Percentiles rank a stretch among this genome's conserved stretches.
Conservation (phyloP, 1,140 invertebrate species). For the Thaumetopoea pityocampa region DNA sequence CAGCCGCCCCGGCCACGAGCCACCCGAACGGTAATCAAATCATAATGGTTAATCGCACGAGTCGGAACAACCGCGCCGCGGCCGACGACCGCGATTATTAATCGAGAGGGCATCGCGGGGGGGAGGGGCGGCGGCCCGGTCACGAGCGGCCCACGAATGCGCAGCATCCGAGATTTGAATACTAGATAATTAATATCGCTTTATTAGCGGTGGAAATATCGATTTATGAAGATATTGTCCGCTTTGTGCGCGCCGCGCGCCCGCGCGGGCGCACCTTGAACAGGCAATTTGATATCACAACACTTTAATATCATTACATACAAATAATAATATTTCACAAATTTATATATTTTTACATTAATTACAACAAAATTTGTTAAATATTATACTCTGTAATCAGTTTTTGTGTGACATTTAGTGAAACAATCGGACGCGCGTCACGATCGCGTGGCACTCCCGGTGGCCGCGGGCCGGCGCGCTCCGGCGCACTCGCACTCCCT, state of each 20-base stretch:
- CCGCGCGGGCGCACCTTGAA: slow-evolving; percentile 29
- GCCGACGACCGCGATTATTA: slow-evolving; percentile 39
- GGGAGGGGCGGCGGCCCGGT: slow-evolving; percentile 26
- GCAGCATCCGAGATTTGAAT: slow-evolving; percentile 66
- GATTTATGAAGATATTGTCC: slow-evolving; percentile 64
- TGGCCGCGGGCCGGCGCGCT: too few relatives aligned
- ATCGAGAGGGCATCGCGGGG: slow-evolving; percentile 22
- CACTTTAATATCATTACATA: slow-evolving; percentile 1
- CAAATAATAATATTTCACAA: too few relatives aligned
- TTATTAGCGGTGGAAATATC: slow-evolving; percentile 68
- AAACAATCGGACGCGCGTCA: too few relatives aligned
- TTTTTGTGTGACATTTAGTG: too few relatives aligned
- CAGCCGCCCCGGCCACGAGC: slow-evolving; percentile 18
- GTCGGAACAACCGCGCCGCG: slow-evolving; percentile 26
- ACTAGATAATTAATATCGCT: slow-evolving; percentile 74
- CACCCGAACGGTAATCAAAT: slow-evolving; percentile 33
- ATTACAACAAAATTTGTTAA: too few relatives aligned
- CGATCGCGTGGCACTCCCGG: too few relatives aligned
- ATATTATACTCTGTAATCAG: too few relatives aligned
- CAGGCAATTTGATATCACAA: slow-evolving; percentile 4
- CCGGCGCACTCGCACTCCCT: too few relatives aligned
- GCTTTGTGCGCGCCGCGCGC: slow-evolving; percentile 46
- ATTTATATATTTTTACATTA: too few relatives aligned
- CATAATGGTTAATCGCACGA: slow-evolving; percentile 46
- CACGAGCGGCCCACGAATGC: slow-evolving; percentile 54